Evolutionary conservation across 2,888 invertebrate species (phyloP), one percentile per base, ranked within the genome.

Genomic region (Dicyrtoma fusca): DNA sequence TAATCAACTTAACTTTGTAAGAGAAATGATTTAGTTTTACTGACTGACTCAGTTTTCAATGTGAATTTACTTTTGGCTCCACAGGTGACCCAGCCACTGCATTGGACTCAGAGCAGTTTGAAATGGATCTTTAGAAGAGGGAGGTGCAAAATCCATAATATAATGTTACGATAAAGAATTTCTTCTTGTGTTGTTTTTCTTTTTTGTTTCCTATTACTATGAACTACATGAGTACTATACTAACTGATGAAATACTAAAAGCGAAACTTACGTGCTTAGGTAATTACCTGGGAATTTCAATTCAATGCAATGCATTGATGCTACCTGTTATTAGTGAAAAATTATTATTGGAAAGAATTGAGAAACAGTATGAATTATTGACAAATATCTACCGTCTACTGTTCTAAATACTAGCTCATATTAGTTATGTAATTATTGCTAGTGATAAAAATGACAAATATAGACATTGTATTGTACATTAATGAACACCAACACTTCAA

Each of bases 71-170:
- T 59, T 63, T 47, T 68, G 64, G 47, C 45, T 51, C 19, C 68
- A n/a, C 64, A 73, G 70, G 71, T 44, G 65, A 64, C 47, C 53
- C 72, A 57, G 64, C 23, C 61, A 59, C 70, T 19, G 42, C 66
- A 26, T 25, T 44, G 23, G 71, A 74, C 14, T 51, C 63, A 64
- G 79, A 79, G 74, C 79, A 79, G 78, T 80, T 80, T 71, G 76
- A 79, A 69, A 80, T 80, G 80, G 80, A 80, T 55, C 72, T 80
- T 63, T 80, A 77, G 72, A 65, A 45, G 69, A 62, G 34, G 65
- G 21, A 34, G 34, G 34, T 34, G 34, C 4, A 34, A 34, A 5
- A 34, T 34, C 34, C 34, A 34, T 34, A 34, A 34, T 34, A 34
- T 34, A 34, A 34, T 34, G 34, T 8, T 34, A 34, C 8, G 34